Evolutionary conservation across 2,888 invertebrate genomes (phyloP).

Genomic region (Elmis aenea): DNA sequence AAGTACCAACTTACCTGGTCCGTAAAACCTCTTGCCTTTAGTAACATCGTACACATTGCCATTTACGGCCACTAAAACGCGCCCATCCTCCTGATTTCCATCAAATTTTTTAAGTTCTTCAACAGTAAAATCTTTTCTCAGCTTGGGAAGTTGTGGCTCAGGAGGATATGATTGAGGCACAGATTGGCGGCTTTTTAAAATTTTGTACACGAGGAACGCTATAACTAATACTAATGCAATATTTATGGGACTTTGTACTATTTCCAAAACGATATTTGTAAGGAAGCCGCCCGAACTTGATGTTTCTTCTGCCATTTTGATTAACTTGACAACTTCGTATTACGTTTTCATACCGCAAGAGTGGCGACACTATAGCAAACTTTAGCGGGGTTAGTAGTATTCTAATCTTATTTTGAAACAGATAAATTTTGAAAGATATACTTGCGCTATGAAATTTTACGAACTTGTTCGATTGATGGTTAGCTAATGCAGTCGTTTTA

Average conservation of each 20-base stretch:
- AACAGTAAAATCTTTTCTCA: conserved; percentile 87
- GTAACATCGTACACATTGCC: conserved; percentile 95
- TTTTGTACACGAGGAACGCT: conserved; percentile 68
- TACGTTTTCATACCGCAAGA: conserved; percentile 1
- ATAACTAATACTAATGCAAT: conserved; percentile 64
- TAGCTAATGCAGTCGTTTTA: too few species aligned
- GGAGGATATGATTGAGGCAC: conserved; percentile 41
- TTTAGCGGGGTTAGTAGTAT: too few species aligned
- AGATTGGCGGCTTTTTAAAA: conserved; percentile 54
- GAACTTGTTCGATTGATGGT: too few species aligned
- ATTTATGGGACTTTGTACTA: conserved; percentile 68
- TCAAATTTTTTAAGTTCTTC: conserved; percentile 82
- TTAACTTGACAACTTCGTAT: conserved; percentile 15
- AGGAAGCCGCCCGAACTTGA: conserved; percentile 39
- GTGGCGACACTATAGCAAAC: conserved; percentile 9
- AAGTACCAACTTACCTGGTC: conserved; percentile 79
- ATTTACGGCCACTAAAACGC: conserved; percentile 89
- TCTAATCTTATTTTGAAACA: too few species aligned
- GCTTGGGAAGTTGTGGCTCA: conserved; percentile 67
- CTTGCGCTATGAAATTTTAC: too few species aligned
- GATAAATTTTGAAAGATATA: too few species aligned
- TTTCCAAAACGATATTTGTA: conserved; percentile 52
- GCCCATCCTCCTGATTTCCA: conserved; percentile 79
- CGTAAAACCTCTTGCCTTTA: conserved; percentile 84
- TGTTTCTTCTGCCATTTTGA: conserved; percentile 40